Conservation (phyloP, 53 echinoderm and acorn worm genomes). For the Mesocentrotus franciscanus region DNA sequence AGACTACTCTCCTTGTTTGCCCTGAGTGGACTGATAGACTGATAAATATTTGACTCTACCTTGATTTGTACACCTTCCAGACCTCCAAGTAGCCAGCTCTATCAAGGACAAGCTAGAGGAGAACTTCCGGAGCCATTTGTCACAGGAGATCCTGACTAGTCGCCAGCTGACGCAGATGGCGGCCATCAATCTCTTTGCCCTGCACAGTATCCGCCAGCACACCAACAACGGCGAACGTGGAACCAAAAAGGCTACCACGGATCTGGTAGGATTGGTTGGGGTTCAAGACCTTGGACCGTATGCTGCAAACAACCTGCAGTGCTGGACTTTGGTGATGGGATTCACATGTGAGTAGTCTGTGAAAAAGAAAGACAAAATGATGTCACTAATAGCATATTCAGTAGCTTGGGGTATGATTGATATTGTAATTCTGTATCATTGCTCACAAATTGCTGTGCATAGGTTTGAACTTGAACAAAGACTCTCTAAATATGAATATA, state of each 20-base stretch:
- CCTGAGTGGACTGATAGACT: no score
- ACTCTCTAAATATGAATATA: no score
- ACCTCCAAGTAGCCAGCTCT: constrained; percentile 91
- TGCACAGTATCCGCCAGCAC: constrained; percentile 77
- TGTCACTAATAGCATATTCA: no score
- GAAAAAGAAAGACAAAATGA: no score
- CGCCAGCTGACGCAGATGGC: constrained; percentile 97
- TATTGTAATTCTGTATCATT: no score
- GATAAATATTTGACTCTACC: neutral
- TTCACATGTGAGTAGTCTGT: constrained; percentile 77
- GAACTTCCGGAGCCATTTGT: constrained; percentile 94
- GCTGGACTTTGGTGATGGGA: constrained; percentile 89
- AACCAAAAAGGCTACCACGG: neutral
- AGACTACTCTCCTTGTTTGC: no score
- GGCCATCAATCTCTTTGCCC: constrained; percentile 95
- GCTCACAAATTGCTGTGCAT: no score
- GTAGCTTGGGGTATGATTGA: no score
- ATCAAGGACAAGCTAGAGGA: constrained; percentile 98
- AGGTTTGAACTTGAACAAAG: no score
- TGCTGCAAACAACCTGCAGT: constrained; percentile 81
- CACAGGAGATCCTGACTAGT: constrained; percentile 91
- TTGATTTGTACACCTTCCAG: constrained; percentile 54
- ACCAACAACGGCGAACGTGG: constrained; percentile 65
- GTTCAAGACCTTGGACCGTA: constrained; percentile 71
- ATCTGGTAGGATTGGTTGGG: constrained; percentile 14